phyloP scores from a whole-genome alignment of 2,888 invertebrate genomes.

The Gymnosoma rotundatum region DNA sequence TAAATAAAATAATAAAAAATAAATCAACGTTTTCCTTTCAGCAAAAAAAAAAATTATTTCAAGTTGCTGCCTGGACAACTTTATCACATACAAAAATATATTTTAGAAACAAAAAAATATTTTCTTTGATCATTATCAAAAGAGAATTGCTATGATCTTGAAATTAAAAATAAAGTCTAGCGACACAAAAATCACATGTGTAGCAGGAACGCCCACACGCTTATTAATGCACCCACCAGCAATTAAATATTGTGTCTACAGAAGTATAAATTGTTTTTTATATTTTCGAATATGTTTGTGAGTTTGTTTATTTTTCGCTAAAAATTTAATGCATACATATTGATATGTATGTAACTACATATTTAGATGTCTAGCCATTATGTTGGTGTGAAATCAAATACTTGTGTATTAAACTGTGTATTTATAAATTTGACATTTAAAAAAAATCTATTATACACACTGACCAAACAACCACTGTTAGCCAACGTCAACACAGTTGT shows the following conservation, averaged over 20 bases:
- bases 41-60: not conserved
- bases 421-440: not conserved
- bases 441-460: too few species aligned
- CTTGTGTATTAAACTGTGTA: not conserved
- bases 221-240: constrained; percentile 43
- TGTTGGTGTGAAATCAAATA: constrained; percentile 50
- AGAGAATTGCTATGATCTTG: constrained; percentile 39
- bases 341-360: too few species aligned
- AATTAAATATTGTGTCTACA: constrained; percentile 16
- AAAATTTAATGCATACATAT: constrained; percentile 5
- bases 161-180: constrained; percentile 52
- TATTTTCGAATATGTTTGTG: too few species aligned
- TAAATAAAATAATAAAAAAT: too few species aligned
- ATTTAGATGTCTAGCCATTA: constrained; percentile 35
- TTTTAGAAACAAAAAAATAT: constrained; percentile 7
- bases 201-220: constrained; percentile 51
- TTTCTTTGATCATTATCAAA: constrained; percentile 22
- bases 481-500: too few species aligned
- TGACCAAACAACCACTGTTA: too few species aligned
- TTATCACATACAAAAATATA: not conserved
- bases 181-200: constrained; percentile 37
- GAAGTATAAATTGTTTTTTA: constrained; percentile 4
- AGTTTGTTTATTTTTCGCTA: not conserved
- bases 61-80: not conserved
- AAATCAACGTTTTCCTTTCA: too few species aligned